Evolutionary conservation across 2,113 vertebrate genomes (phyloP), one percentile per base, ranked within the genome.

Genomic region (Dolichotis patagonum): DNA sequence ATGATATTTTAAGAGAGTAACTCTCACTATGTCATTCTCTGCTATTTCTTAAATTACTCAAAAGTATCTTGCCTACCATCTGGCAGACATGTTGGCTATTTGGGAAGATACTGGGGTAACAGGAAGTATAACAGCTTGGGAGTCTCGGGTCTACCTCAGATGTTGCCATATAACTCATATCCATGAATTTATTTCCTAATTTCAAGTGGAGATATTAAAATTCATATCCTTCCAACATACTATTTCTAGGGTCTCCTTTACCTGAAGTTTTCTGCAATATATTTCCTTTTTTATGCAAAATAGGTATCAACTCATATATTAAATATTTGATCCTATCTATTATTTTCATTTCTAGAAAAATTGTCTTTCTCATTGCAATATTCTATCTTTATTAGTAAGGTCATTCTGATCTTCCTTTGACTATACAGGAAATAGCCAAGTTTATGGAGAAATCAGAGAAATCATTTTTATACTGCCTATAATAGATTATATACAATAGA

Each of bases 21-120:
- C 13, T 62, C 35, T 88, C 22, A 85, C 14, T 78, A 17, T 90
- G 35, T 35, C 54, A 95, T 92, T 91, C 58, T 94, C 71, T 60
- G 24, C 26, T 88, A 12, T 80, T 94, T 96, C 73, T 94, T 88
- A 71, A 96, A 78, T 96, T 52, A 80, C 69, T 94, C 95, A 92
- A 80, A 93, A 67, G 93, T 16, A 60, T 86, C n/a, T 88, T 86
- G 28, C 28, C 17, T 90, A 24, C 32, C 52, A 85, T 60, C 83
- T 95, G 32, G 80, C 73, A 41, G 28, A 30, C 28, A 69, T 81
- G 41, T 22, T 11, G 14, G 11, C 16, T 3, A 56, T 49, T 88
- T 87, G 43, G 43, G 58, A 20, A 82, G 69, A 80, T 73, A 80
- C 43, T 35, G 28, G 4, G 52, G 9, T 3, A 19, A 3, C 89